Base-by-base conservation (phyloP, 2,113 vertebrate species). In the Dicaeum eximium region DNA sequence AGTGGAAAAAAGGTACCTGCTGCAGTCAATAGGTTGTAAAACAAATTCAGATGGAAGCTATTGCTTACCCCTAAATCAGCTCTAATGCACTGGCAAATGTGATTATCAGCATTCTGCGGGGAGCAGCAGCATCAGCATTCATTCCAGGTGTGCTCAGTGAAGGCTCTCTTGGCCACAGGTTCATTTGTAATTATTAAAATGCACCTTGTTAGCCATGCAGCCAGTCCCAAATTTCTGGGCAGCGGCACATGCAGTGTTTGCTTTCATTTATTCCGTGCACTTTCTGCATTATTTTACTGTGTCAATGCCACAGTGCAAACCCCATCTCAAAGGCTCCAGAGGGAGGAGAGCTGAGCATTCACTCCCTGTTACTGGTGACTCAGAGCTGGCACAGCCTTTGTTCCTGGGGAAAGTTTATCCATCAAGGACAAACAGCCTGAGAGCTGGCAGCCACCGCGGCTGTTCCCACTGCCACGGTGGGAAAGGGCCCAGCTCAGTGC, bases 121-220 rank as follows among this genome's bases (percentile, higher is more conserved):
- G 84, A 93, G 35, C 5, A 1, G 64, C 84, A 56, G 61, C 75
- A 93, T 72, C 95, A 93, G 77, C 94, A 95, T 95, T 94, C 93
- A 54, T 93, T 72, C 70, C 92, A 95, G 82, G 83, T 87, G 86
- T 61, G 67, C 75, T 81, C 57, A n/a, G 64, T 33, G 71, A 93
- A 66, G 90, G 67, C 62, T 96, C 86, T 77, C 95, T 57, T 75
- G 81, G 84, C 92, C 92, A 85, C 65, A 14, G 82, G 81, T 94
- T 93, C 74, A 65, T 85, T 92, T 82, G 62, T 73, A 72, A 92
- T 94, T 91, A 95, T 95, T 95, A 88, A 92, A 95, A 95, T 86
- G 78, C 87, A 92, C 11, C 65, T 83, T 27, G 71, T 93, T 94
- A 90, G 44, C 44, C 62, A 54, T 14, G 38, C 84, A 75, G 69